Conservation (phyloP, 2,888 invertebrate species). For the Conus canariensis region DNA sequence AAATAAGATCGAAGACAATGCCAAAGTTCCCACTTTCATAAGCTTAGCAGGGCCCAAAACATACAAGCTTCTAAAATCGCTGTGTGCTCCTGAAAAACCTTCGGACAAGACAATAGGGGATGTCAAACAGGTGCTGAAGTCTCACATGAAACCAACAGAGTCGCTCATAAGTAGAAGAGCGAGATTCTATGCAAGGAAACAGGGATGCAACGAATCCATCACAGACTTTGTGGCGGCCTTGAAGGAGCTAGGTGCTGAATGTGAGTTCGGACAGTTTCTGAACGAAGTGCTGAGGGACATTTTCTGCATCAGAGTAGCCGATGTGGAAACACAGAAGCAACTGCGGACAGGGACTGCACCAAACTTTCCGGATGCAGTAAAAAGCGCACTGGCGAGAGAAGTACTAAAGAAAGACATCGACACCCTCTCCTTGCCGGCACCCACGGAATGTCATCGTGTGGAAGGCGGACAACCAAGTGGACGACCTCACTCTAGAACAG, state of each 20-base stretch:
- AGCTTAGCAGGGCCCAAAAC: neutral
- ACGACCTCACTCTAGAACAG: too few species aligned
- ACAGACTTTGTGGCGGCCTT: neutral
- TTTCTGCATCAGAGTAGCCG: neutral
- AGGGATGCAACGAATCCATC: slow-evolving; percentile 7
- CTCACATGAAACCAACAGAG: neutral
- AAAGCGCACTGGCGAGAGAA: neutral
- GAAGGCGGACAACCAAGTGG: too few species aligned
- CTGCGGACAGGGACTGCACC: neutral
- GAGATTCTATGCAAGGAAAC: neutral
- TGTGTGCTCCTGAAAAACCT: neutral
- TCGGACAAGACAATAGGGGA: slow-evolving; percentile 6
- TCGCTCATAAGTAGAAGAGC: neutral
- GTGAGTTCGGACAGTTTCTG: neutral
- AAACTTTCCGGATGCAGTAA: neutral
- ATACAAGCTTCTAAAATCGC: slow-evolving; percentile 8
- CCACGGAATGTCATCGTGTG: too few species aligned
- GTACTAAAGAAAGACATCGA: neutral
- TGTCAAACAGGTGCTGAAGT: neutral
- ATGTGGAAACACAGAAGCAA: slow-evolving; percentile 9
- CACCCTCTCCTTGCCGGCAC: neutral
- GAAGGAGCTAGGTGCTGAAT: neutral
- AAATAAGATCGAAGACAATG: neutral
- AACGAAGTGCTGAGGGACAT: slow-evolving; percentile 3
- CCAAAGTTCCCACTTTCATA: neutral